phyloP scores from a whole-genome alignment of 2,888 invertebrate species.

The Patella depressa region DNA sequence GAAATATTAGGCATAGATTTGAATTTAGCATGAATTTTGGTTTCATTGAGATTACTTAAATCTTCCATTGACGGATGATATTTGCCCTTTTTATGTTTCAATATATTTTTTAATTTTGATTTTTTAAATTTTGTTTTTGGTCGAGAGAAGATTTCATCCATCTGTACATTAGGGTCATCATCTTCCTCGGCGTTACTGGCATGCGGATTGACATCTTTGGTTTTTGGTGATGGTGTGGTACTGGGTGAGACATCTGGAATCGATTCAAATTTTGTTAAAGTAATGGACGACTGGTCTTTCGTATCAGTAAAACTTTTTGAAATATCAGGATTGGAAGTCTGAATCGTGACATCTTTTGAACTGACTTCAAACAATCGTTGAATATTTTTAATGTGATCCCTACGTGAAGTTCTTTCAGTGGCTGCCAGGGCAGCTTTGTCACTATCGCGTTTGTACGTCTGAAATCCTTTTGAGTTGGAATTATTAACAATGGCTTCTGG shows the following conservation, averaged over 20 bases:
- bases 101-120: conserved; percentile 39
- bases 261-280: background rate
- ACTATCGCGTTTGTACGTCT: background rate
- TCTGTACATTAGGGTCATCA: background rate
- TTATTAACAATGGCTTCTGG: background rate
- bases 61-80: conserved; percentile 36
- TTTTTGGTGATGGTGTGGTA: background rate
- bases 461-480: background rate
- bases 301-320: background rate
- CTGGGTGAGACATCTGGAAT: background rate
- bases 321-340: background rate
- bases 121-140: conserved; percentile 38
- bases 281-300: background rate
- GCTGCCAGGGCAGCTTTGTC: background rate
- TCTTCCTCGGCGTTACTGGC: background rate
- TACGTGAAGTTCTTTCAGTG: background rate
- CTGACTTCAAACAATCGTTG: conserved; percentile 1
- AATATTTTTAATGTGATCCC: conserved; percentile 1
- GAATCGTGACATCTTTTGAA: background rate
- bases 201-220: background rate
- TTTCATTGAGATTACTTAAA: conserved; percentile 40
- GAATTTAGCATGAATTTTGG: conserved; percentile 42
- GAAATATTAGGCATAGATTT: conserved; percentile 40
- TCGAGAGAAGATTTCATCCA: background rate
- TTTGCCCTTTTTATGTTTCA: conserved; percentile 43